phyloP scores from a whole-genome alignment of 1,140 invertebrate genomes.

The Maconellicoccus hirsutus region DNA sequence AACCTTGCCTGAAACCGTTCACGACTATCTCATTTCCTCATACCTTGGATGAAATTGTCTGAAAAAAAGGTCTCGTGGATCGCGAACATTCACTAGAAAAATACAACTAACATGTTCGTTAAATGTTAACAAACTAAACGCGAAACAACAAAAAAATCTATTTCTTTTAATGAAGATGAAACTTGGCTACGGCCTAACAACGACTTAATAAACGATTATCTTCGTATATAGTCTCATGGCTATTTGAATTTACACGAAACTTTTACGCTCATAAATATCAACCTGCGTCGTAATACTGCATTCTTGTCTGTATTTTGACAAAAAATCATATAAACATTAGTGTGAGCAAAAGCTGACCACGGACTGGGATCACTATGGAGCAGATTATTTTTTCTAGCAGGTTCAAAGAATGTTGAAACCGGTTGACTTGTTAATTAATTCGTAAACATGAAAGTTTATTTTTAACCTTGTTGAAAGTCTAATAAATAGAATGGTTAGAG shows the following conservation, averaged over 20 bases:
- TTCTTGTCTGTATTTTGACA: background rate
- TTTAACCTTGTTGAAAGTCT: background rate
- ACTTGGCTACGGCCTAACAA: background rate
- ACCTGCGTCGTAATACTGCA: background rate
- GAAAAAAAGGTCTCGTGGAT: background rate
- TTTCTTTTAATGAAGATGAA: background rate
- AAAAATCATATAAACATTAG: background rate
- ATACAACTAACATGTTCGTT: background rate
- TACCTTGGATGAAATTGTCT: background rate
- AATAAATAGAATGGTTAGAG: background rate
- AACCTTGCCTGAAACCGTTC: background rate
- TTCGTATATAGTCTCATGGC: background rate
- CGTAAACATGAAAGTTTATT: background rate
- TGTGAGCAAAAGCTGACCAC: background rate
- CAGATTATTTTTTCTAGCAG: background rate
- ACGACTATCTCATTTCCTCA: background rate
- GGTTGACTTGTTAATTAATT: background rate
- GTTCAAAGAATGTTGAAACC: background rate
- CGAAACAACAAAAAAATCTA: background rate
- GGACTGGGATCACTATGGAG: background rate
- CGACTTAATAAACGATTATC: slow-evolving; percentile 1
- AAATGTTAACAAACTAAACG: background rate
- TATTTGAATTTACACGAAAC: background rate
- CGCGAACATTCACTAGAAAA: background rate
- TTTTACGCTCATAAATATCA: background rate